Conservation (phyloP, 2,888 invertebrate genomes). For the Caenorhabditis doughertyi region DNA sequence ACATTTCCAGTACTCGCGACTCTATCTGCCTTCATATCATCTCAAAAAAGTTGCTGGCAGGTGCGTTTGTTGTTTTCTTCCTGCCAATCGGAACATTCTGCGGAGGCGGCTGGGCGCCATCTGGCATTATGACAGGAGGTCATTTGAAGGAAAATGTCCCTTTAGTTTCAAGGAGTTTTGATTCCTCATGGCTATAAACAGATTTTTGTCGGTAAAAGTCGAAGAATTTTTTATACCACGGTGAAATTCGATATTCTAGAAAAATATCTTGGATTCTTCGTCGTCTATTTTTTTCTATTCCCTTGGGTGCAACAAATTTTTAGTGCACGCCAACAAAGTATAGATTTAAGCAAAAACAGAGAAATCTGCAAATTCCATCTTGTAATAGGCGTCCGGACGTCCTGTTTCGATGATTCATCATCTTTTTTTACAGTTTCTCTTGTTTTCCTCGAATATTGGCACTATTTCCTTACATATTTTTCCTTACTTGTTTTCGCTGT, state of each 20-base stretch:
- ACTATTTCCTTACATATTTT: neutral
- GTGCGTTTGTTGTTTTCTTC: slow-evolving; percentile 37
- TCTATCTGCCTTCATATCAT: neutral
- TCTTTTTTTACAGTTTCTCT: no score
- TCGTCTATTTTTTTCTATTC: slow-evolving; percentile 13
- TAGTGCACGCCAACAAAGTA: neutral
- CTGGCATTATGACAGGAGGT: slow-evolving; percentile 26
- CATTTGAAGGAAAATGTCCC: slow-evolving; percentile 8
- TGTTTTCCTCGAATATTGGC: no score
- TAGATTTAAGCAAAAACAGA: neutral
- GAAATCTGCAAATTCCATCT: neutral
- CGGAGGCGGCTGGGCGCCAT: slow-evolving; percentile 34
- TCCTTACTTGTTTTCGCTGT: neutral
- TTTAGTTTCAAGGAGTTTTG: neutral
- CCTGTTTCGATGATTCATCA: slow-evolving; percentile 30
- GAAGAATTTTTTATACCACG: neutral
- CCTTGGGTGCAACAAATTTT: slow-evolving; percentile 35
- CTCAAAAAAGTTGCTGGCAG: neutral
- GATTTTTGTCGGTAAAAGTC: neutral
- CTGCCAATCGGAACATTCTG: slow-evolving; percentile 19
- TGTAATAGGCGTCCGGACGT: neutral
- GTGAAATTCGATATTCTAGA: slow-evolving; percentile 42
- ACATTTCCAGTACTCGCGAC: neutral
- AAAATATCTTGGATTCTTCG: neutral
- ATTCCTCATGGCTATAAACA: neutral